Evolutionary conservation across 2,797 vertebrate genomes (phyloP), one percentile per base, ranked within the genome.

Genomic region (Malacoraja senta): DNA sequence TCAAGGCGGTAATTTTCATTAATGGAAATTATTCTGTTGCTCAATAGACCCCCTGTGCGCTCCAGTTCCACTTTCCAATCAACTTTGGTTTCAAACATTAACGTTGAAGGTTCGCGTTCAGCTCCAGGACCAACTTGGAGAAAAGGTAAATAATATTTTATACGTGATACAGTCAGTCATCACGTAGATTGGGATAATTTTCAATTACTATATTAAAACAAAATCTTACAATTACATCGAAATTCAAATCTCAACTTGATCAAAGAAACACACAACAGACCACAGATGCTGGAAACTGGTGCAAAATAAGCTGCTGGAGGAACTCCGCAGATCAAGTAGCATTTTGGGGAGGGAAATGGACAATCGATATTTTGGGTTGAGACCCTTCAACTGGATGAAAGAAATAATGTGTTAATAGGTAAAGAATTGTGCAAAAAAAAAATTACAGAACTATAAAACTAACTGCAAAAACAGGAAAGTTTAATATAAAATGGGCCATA

Each of bases 1-100:
- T 96, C 97, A 79, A 97, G 93, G 61, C 72, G 95, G 95, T 97
- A 98, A 86, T 94, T 95, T 94, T 97, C 95, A 76, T 98, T 98
- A 94, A 95, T 94, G 71, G 95, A 95, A 93, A 97, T 95, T 93
- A 96, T 95, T 95, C 95, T 97, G 94, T 96, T 97, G 93, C 96
- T 96, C 94, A 96, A 19, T 44, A 94, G 96, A 78, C 96, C 97
- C 96, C 96, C 97, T 79, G 97, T 97, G 68, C 97, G 94, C 83
- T 97, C 97, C 95, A 98, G 65, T 93, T 98, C 98, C 94, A 94
- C 95, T n/a, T 93, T 94, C 98, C 98, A 98, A 95, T 98, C 97
- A 80, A 96, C 96, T 0, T 94, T 94, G 0, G 96, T 95, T 93
- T 98, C 97, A 95, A 98, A 98, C 97, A 98, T 97, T 72, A 97